These are phyloP conservation scores for Tinea trinotella DNA, from an alignment of 2,888 invertebrate species.

Conservation along the genomic window DNA sequence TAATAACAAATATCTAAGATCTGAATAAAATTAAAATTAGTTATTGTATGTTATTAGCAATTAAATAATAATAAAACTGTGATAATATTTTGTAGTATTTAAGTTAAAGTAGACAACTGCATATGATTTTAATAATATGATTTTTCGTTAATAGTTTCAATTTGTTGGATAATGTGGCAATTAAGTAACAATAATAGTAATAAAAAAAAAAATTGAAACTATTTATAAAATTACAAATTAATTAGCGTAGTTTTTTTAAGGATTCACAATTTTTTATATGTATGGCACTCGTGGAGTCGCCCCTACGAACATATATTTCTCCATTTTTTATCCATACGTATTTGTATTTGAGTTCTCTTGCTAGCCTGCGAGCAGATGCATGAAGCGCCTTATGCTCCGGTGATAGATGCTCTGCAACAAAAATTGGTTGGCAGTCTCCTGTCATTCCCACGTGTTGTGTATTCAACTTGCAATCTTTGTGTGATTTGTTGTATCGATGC, in stretches of 20 bases:
- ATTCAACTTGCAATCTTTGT: slow-evolving; percentile 18
- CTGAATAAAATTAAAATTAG: no score
- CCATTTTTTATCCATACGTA: no score
- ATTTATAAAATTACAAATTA: neutral
- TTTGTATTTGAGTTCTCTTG: slow-evolving; percentile 4
- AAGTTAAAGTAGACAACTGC: no score
- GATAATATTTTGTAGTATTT: no score
- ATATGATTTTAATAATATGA: no score
- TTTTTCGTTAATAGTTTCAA: no score
- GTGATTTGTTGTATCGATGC: slow-evolving; percentile 22
- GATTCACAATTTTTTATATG: neutral
- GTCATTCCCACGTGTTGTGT: slow-evolving; percentile 18
- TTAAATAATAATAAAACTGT: no score
- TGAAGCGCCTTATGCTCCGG: slow-evolving; percentile 22
- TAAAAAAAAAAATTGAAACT: neutral
- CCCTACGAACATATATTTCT: slow-evolving; percentile 12
- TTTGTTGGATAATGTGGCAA: no score
- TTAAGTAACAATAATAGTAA: no score
- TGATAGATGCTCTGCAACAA: slow-evolving; percentile 23
- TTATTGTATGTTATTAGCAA: no score
- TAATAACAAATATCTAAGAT: neutral
- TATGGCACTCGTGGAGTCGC: neutral
- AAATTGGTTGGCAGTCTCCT: slow-evolving; percentile 20
- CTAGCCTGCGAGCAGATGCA: slow-evolving; percentile 5
- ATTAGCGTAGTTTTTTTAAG: neutral